Conservation (phyloP, 2,797 vertebrate genomes). For the Sebastes itinus region DNA sequence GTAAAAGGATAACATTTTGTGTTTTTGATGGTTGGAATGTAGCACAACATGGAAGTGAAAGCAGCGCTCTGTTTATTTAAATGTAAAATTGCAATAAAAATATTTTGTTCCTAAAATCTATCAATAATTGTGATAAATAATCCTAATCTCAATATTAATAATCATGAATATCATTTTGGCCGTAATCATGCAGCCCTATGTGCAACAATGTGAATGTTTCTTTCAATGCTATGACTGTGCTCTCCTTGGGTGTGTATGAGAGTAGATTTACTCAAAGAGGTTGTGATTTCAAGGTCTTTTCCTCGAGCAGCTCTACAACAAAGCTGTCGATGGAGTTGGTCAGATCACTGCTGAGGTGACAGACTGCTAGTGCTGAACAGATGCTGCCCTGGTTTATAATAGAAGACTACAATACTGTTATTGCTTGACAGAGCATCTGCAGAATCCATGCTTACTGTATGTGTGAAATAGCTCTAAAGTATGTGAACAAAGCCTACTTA, state of each 20-base stretch:
- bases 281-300: background rate
- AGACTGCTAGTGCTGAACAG: conserved; percentile 18
- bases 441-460: background rate
- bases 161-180: too few relatives aligned
- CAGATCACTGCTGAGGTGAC: conserved; percentile 7
- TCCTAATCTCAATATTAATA: too few relatives aligned
- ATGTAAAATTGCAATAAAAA: too few relatives aligned
- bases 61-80: too few relatives aligned
- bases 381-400: conserved; percentile 12
- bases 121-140: too few relatives aligned
- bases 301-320: background rate
- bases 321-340: background rate
- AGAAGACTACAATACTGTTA: background rate
- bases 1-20: too few relatives aligned
- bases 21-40: too few relatives aligned
- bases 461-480: conserved; percentile 2
- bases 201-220: background rate
- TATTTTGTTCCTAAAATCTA: too few relatives aligned
- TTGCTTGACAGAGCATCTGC: conserved; percentile 3
- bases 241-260: background rate
- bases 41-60: too few relatives aligned
- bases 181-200: background rate
- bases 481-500: background rate
- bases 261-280: conserved; percentile 9
- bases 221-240: background rate